Percentiles rank a stretch among this genome's conserved stretches.
Evolutionary conservation across 2,888 invertebrate species (phyloP).

Genomic region (Aphelenchoides bicaudatus): DNA sequence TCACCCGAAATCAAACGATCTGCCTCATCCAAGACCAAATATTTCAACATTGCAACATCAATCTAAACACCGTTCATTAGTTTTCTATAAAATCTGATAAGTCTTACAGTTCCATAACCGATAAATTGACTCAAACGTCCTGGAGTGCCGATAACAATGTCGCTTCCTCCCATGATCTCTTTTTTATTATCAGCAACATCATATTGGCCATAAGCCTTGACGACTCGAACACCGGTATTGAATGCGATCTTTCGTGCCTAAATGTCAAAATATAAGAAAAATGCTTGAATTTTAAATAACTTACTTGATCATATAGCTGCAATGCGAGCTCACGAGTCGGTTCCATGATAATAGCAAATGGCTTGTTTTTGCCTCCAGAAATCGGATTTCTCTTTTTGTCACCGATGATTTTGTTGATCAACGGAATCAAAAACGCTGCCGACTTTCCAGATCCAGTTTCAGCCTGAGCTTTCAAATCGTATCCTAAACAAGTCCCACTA

Average conservation of each 20-base stretch:
- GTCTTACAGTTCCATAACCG: conserved; percentile 18
- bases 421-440: conserved; percentile 87
- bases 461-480: conserved; percentile 94
- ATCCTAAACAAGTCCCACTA: conserved; percentile 36
- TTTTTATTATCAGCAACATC: conserved; percentile 21
- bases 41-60: conserved; percentile 55
- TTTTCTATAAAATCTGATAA: neutral
- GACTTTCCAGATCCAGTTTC: conserved; percentile 98
- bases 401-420: conserved; percentile 68
- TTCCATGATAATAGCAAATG: conserved; percentile 76
- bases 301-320: conserved; percentile 3
- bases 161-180: conserved; percentile 65
- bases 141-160: conserved; percentile 65
- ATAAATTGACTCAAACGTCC: conserved; percentile 33
- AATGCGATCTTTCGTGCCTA: conserved; percentile 34
- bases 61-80: conserved; percentile 13
- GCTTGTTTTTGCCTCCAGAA: conserved; percentile 22
- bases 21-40: conserved; percentile 77
- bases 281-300: neutral
- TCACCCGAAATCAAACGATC: conserved; percentile 78
- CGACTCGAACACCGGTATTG: conserved; percentile 27
- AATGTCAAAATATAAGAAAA: conserved; percentile 69
- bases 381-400: conserved; percentile 2
- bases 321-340: conserved; percentile 86
- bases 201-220: conserved; percentile 40